Evolutionary conservation across 2,888 invertebrate genomes (phyloP).

Genomic region (Lasioglossum leucozonium): DNA sequence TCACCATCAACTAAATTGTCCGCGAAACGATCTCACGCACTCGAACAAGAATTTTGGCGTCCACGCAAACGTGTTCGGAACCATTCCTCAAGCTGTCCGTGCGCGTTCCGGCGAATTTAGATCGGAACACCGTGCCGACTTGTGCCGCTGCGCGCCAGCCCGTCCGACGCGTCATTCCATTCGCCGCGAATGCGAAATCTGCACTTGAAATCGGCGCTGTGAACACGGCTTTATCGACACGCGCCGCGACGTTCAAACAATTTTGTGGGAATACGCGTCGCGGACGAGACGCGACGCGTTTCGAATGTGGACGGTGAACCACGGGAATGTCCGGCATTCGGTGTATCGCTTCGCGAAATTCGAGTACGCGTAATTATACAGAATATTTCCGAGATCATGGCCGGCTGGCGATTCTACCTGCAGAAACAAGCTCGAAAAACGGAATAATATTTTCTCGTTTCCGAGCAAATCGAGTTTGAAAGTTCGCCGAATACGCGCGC

Average conservation of each 20-base stretch:
- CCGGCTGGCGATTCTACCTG: not conserved
- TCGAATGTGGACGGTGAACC: not conserved
- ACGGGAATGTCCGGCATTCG: not conserved
- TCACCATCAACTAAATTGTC: conserved; percentile 75
- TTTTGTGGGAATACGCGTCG: not conserved
- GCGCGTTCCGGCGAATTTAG: conserved; percentile 41
- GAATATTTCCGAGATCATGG: not conserved
- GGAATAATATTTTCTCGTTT: not conserved
- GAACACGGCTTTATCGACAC: conserved; percentile 36
- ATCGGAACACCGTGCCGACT: conserved; percentile 28
- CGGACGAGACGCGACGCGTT: not conserved
- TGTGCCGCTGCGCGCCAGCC: conserved; percentile 8
- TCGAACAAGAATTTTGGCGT: conserved; percentile 46
- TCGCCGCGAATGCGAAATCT: not conserved
- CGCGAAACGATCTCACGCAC: conserved; percentile 39
- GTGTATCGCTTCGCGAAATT: not conserved
- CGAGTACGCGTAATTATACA: not conserved
- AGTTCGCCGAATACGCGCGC: no score
- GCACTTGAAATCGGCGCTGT: not conserved
- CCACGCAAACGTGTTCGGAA: conserved; percentile 2
- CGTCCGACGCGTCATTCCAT: not conserved
- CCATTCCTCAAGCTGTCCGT: conserved; percentile 33
- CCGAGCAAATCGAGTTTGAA: not conserved
- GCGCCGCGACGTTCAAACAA: no score
- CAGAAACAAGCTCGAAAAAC: not conserved